Evolutionary conservation across 2,113 vertebrate genomes (phyloP).

Genomic region (Trogon melanurus): DNA sequence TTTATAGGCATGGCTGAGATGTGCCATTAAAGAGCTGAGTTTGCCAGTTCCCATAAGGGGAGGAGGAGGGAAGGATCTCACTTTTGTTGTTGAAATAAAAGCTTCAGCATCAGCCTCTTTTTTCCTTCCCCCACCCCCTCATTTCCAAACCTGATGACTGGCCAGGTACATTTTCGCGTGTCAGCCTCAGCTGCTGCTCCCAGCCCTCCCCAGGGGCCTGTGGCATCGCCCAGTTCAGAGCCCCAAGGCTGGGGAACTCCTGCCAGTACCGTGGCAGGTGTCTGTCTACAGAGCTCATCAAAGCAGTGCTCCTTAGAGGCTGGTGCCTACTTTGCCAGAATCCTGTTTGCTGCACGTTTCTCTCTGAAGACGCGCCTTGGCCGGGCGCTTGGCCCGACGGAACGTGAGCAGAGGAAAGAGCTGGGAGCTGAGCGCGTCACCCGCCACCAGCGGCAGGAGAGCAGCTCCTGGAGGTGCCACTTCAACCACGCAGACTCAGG

Average conservation of each 20-base stretch:
- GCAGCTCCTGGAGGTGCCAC: rapidly evolving
- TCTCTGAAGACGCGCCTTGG: neutral
- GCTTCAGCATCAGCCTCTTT: neutral
- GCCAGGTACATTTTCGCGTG: rapidly evolving
- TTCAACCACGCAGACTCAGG: neutral
- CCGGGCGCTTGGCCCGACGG: rapidly evolving
- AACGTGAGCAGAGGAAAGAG: neutral
- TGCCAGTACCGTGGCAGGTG: neutral
- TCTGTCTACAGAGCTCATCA: neutral
- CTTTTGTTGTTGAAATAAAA: slow-evolving; percentile 12
- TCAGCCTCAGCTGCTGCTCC: neutral
- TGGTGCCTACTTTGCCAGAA: neutral
- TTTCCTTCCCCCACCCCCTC: rapidly evolving
- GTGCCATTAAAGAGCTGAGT: slow-evolving; percentile 61
- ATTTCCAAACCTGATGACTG: neutral
- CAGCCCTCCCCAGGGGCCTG: neutral
- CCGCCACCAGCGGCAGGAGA: neutral
- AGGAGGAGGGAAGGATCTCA: neutral
- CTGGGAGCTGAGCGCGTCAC: neutral
- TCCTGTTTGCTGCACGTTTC: neutral
- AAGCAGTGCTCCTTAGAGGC: neutral
- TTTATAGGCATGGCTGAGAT: slow-evolving; percentile 80
- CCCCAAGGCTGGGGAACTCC: neutral
- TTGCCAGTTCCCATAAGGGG: slow-evolving; percentile 54
- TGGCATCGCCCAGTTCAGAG: rapidly evolving